A percentile compares a stretch with the other conserved stretches of the same genome.
phyloP scores from a whole-genome alignment of 2,888 invertebrate genomes.

The Leuctra nigra region DNA sequence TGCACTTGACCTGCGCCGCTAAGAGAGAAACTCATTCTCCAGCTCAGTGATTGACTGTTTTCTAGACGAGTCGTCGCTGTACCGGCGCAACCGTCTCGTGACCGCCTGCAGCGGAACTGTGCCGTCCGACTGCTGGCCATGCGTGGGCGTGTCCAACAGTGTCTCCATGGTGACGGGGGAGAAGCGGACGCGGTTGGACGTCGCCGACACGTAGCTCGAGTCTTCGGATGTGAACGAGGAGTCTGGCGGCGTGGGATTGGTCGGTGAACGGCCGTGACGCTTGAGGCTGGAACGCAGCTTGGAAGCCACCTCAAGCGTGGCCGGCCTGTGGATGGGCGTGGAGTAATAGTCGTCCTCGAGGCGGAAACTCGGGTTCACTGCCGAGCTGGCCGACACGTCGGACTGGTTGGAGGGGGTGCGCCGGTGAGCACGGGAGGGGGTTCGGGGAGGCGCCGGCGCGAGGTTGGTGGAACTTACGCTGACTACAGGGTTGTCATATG shows the following conservation, averaged over 20 bases:
- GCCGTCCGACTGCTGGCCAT: constrained; percentile 42
- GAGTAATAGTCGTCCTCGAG: constrained; percentile 47
- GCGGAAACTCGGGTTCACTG: constrained; percentile 55
- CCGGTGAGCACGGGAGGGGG: constrained; percentile 47
- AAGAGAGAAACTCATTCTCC: constrained; percentile 50
- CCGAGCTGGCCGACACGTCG: constrained; percentile 50
- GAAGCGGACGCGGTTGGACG: constrained; percentile 69
- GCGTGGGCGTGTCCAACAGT: constrained; percentile 52
- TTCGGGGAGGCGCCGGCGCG: constrained; percentile 30
- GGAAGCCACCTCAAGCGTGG: constrained; percentile 52
- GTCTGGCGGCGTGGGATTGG: constrained; percentile 79
- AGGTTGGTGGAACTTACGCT: constrained; percentile 37
- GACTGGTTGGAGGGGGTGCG: constrained; percentile 74
- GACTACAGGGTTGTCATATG: constrained; percentile 52
- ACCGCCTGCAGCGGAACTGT: constrained; percentile 48
- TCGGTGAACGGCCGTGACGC: constrained; percentile 55
- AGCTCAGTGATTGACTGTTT: constrained; percentile 45
- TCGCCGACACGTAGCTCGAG: constrained; percentile 81
- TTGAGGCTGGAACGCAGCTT: constrained; percentile 68
- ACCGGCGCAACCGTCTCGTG: constrained; percentile 40
- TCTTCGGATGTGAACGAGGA: constrained; percentile 82
- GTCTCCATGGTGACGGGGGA: constrained; percentile 54
- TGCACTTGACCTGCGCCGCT: constrained; percentile 35
- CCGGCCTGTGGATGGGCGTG: constrained; percentile 48
- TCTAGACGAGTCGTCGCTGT: constrained; percentile 6